Evolutionary conservation across 2,888 invertebrate genomes (phyloP).

Genomic region (Spisula subtruncata): DNA sequence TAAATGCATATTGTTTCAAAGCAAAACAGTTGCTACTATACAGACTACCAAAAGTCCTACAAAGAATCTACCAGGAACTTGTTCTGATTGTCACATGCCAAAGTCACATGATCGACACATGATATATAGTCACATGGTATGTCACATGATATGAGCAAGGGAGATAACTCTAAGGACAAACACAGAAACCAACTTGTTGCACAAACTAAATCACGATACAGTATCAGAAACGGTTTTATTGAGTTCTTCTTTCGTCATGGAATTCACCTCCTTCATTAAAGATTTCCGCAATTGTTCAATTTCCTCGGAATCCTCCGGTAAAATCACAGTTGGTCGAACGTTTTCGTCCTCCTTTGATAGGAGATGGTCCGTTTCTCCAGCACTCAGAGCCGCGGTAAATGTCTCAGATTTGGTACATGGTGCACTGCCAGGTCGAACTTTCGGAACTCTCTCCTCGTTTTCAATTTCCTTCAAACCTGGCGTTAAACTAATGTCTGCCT

Average conservation of each 20-base stretch:
- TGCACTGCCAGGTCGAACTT: slow-evolving; percentile 83
- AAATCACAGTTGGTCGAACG: slow-evolving; percentile 71
- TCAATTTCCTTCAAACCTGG: slow-evolving; percentile 74
- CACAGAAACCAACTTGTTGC: background rate
- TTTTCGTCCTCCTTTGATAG: slow-evolving; percentile 62
- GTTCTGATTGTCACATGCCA: too few species aligned
- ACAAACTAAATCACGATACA: slow-evolving; percentile 54
- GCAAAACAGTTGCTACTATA: too few species aligned
- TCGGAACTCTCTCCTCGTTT: slow-evolving; percentile 69
- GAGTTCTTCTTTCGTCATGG: slow-evolving; percentile 73
- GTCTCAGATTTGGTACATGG: slow-evolving; percentile 82
- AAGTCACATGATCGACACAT: background rate
- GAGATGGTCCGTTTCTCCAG: slow-evolving; percentile 80
- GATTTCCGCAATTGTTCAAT: slow-evolving; percentile 75
- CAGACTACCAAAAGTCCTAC: too few species aligned
- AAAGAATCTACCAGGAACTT: too few species aligned
- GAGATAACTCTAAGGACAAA: background rate
- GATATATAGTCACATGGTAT: too few species aligned
- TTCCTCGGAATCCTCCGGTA: slow-evolving; percentile 75
- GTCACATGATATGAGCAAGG: too few species aligned
- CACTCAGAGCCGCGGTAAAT: slow-evolving; percentile 78
- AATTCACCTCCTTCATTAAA: slow-evolving; percentile 72
- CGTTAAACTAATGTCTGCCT: slow-evolving; percentile 82
- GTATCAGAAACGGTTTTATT: slow-evolving; percentile 60
- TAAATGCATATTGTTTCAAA: too few species aligned